Evolutionary conservation across 2,797 vertebrate genomes (phyloP).

Genomic region (Spheniscus humboldti): DNA sequence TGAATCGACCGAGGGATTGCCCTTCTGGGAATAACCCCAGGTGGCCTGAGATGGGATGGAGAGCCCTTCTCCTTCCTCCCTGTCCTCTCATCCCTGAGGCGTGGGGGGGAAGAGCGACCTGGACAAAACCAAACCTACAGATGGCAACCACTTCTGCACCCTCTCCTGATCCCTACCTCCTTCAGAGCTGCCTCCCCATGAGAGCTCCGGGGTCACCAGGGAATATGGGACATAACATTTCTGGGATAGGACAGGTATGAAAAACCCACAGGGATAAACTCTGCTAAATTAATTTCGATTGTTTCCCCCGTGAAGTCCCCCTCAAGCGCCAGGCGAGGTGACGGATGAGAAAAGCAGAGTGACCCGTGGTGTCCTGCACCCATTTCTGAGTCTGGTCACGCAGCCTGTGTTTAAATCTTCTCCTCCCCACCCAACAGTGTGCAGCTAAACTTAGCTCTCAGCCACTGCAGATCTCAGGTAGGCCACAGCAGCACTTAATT

Average conservation of each 20-base stretch:
- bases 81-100: not conserved
- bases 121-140: not conserved
- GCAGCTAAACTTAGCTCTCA: constrained; percentile 27
- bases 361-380: not conserved
- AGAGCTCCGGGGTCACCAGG: not conserved
- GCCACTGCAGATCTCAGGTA: constrained; percentile 1
- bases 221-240: not conserved
- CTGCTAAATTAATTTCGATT: not conserved
- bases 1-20: not conserved
- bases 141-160: not conserved
- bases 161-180: not conserved
- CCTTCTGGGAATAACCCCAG: not conserved
- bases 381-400: not conserved
- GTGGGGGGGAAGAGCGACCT: fast-evolving
- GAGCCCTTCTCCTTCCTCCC: not conserved
- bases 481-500: constrained; percentile 19
- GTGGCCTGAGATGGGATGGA: not conserved
- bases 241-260: not conserved
- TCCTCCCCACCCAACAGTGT: not conserved
- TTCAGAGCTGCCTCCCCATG: not conserved
- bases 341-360: not conserved
- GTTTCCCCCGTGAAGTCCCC: not conserved
- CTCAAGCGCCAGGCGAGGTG: fast-evolving
- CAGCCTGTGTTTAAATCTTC: not conserved
- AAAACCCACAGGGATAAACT: not conserved